These are phyloP conservation scores for Drosophila virilis DNA, from an alignment of 1,140 invertebrate genomes.

Conservation along the genomic window DNA sequence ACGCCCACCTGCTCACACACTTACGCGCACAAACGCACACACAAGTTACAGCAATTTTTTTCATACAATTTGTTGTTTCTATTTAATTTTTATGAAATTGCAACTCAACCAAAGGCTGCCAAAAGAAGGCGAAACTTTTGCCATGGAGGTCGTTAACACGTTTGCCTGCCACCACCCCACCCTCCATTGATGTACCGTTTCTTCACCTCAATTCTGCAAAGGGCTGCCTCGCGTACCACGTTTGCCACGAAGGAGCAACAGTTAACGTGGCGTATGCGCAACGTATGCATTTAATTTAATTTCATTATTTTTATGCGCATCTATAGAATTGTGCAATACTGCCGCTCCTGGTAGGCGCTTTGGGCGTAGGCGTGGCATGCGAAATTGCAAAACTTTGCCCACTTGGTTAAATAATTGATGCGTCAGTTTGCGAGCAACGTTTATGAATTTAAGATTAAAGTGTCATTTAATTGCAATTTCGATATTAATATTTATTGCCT, in stretches of 20 bases:
- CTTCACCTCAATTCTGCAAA: neutral
- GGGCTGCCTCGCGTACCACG: conserved; percentile 14
- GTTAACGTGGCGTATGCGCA: conserved; percentile 81
- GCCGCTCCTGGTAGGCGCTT: neutral
- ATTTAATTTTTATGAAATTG: conserved; percentile 82
- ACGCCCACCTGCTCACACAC: conserved; percentile 42
- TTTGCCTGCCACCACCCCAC: conserved; percentile 22
- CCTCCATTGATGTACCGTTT: neutral
- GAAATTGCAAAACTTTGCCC: conserved; percentile 72
- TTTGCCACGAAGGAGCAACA: conserved; percentile 62
- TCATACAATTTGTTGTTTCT: conserved; percentile 60
- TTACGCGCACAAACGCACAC: neutral
- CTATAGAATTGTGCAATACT: conserved; percentile 59
- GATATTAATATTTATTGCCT: conserved; percentile 53
- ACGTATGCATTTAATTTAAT: conserved; percentile 83
- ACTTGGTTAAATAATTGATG: conserved; percentile 81
- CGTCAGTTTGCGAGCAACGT: conserved; percentile 42
- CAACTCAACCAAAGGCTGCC: conserved; percentile 74
- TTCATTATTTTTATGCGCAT: conserved; percentile 82
- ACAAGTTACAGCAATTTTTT: conserved; percentile 22
- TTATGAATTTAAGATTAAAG: conserved; percentile 83
- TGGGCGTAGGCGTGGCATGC: conserved; percentile 49
- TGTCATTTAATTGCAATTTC: conserved; percentile 76
- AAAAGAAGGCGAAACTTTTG: conserved; percentile 72
- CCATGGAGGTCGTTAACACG: conserved; percentile 77